Evolutionary conservation across 2,888 invertebrate genomes (phyloP), one percentile per base, ranked within the genome.

Genomic region (Bedellia somnulentella): DNA sequence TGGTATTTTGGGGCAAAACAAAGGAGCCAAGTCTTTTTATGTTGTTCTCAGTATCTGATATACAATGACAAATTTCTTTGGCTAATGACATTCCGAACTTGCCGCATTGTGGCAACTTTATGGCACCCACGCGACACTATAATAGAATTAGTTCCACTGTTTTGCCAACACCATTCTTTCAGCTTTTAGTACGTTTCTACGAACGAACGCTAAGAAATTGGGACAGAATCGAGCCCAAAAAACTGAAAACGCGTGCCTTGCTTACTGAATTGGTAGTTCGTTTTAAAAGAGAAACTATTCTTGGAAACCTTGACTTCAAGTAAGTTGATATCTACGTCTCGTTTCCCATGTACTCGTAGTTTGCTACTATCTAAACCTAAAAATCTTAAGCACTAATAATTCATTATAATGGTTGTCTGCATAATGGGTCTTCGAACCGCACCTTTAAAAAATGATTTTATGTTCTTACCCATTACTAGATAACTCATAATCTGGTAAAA

Each of bases 41-140:
- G 33, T 34, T 47, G 39, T 70, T 67, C 67, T 43, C 41, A 42
- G 67, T 64, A 67, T 43, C 37, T 40, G 43, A 41, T 47, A 37
- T 35, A 57, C 58, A 59, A 67, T 52, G 50, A 45, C 36, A 50
- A 53, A 56, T 55, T 54, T 54, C 53, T 57, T 48, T 43, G 49
- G 39, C 58, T 70, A 71, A 64, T 63, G 64, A 67, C 57, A 53
- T 53, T 44, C 52, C 51, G 48, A 48, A 39, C 52, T 49, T 49
- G 64, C 56, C 57, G 59, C 64, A 56, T 67, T 71, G 71, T 70
- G 70, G 70, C 43, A 37, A 52, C 39, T 73, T 71, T 73, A 71
- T 63, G 62, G 59, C 52, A 51, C 59, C 75, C 75, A 75, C 75
- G 75, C 75, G 75, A 68, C 75, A 61, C 50, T 52, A 67, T 61